Base-by-base conservation (phyloP, 1,140 invertebrate species). In the Phortica variegata region DNA sequence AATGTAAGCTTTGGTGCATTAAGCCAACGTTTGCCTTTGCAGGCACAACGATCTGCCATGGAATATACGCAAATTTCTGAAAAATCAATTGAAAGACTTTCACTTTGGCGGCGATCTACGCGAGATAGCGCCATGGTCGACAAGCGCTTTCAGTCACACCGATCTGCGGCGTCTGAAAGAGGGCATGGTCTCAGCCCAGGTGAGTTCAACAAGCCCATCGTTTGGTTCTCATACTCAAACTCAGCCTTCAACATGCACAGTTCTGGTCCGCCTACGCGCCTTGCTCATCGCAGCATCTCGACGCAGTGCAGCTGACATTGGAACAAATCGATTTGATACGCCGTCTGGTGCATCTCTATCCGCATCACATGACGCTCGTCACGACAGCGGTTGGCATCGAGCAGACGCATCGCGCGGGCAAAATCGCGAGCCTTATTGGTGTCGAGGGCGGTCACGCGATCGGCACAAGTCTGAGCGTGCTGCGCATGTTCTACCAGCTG, bases 211-310 rank as follows among this genome's bases (percentile, higher is more conserved):
- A n/a, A 85, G 87, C 81, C 85, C 87, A 76, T 77, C 32, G 29
- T 17, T 41, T 3, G 16, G 5, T 37, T 37, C 16, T 12, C 7
- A 37, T 8, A 37, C 4, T 16, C 10, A 38, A 38, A 38, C 15
- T 16, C 17, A 38, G n/a, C n/a, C n/a, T n/a, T n/a, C n/a, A n/a
- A n/a, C n/a, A n/a, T n/a, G n/a, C 61, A 2, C 80, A 94, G 89
- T 92, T 93, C 77, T 93, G 90, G 90, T 89, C 88, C 31, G 88
- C 88, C 39, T 94, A 92, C 78, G 88, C 89, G 34, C 86, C 87
- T 4, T 94, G 91, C 75, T 84, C 86, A 43, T 84, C 88, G n/a
- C 89, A 91, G 66, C 85, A 89, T 70, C 83, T 88, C 61, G 90
- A 93, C 71, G 89, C 90, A 5, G 89, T 93, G 29, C 87, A 91